Evolutionary conservation across 2,888 invertebrate species (phyloP).

Genomic region (Operophtera brumata): DNA sequence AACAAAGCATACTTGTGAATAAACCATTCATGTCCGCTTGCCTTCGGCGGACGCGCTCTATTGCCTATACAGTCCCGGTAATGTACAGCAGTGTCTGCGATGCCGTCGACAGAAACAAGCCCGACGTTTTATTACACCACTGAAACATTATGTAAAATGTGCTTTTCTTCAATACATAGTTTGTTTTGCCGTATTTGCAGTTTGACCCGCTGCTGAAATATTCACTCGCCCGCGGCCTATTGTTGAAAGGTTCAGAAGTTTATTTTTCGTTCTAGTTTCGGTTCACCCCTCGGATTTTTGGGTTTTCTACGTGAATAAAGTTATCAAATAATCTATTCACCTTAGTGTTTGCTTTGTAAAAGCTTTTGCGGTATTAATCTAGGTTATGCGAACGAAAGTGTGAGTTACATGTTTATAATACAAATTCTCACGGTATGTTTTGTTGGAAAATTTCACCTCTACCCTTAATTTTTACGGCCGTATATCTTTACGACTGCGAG

Average conservation of each 20-base stretch:
- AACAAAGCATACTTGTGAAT: conserved; percentile 28
- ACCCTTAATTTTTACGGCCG: conserved; percentile 25
- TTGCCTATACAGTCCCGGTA: conserved; percentile 17
- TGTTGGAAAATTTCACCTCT: conserved; percentile 13
- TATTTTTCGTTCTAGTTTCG: conserved; percentile 24
- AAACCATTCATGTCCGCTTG: conserved; percentile 19
- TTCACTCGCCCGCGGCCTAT: conserved; percentile 25
- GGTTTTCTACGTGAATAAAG: conserved; percentile 19
- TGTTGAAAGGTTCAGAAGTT: conserved; percentile 23
- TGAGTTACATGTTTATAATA: not conserved
- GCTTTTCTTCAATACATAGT: conserved; percentile 34
- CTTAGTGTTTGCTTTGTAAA: conserved; percentile 18
- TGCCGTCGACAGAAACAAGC: conserved; percentile 20
- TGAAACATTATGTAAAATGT: conserved; percentile 34
- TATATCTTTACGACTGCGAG: conserved; percentile 34
- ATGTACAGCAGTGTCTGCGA: conserved; percentile 21
- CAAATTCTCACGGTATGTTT: conserved; percentile 10
- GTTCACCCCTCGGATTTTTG: conserved; percentile 13
- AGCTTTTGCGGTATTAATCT: conserved; percentile 10
- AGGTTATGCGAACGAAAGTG: not conserved
- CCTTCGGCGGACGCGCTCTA: conserved; percentile 21
- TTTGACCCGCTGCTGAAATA: conserved; percentile 23
- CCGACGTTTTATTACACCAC: conserved; percentile 30
- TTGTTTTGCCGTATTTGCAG: conserved; percentile 26
- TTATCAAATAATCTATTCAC: conserved; percentile 21